These are phyloP conservation scores for Equus przewalskii DNA, from an alignment of 2,113 vertebrate genomes.

Conservation along the genomic window DNA sequence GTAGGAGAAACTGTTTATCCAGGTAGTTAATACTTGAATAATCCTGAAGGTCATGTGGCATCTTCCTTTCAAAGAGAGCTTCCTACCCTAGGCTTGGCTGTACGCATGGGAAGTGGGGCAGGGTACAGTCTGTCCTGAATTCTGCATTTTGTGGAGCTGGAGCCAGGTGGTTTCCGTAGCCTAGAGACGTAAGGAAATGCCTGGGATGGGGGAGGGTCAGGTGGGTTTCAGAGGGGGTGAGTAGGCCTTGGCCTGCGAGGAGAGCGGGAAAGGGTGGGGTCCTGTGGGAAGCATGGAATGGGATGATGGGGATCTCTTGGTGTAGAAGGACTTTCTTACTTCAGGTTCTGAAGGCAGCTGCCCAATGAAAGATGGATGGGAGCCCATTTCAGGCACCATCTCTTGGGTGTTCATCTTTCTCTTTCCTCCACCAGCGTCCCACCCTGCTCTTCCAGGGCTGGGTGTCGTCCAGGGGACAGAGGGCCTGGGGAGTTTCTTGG, in stretches of 20 bases:
- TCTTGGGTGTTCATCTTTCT: neutral
- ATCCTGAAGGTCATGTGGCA: constrained; percentile 55
- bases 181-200: neutral
- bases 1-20: constrained; percentile 66
- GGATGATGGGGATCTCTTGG: neutral
- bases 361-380: neutral
- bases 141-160: neutral
- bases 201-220: neutral
- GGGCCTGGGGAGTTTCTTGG: neutral
- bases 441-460: neutral
- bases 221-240: neutral
- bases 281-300: neutral
- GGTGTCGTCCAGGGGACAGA: neutral
- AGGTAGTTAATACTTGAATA: constrained; percentile 71
- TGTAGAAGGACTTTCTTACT: neutral
- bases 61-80: constrained; percentile 11
- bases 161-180: neutral
- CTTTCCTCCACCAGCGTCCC: neutral
- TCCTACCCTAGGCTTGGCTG: neutral
- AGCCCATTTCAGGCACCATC: neutral
- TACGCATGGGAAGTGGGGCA: neutral
- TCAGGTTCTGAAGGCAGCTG: neutral
- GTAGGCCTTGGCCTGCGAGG: neutral
- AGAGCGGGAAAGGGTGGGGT: too few relatives aligned
- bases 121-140: neutral